Conservation (phyloP, 2,888 invertebrate genomes). For the Pandemis heparana region DNA sequence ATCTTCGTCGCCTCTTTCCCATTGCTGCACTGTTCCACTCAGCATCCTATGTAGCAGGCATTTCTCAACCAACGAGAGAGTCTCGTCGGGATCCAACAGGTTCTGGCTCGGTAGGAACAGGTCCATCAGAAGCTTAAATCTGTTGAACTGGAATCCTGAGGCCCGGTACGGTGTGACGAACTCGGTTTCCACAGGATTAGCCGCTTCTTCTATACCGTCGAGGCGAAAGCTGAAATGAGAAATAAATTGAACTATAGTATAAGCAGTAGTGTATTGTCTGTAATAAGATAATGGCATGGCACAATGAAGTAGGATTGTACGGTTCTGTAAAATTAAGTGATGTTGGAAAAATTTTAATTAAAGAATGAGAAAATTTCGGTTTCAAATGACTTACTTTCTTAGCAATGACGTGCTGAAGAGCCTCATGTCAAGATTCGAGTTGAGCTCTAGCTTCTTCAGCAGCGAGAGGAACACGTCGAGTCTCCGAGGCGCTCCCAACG, state of each 20-base stretch:
- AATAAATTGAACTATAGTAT: constrained; percentile 4
- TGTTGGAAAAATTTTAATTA: too few relatives aligned
- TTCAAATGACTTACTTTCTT: constrained; percentile 79
- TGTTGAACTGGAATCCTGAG: constrained; percentile 85
- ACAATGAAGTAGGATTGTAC: too few relatives aligned
- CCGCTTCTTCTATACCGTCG: constrained; percentile 86
- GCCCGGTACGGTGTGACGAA: constrained; percentile 85
- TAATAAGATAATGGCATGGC: too few relatives aligned
- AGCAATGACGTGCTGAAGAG: constrained; percentile 84
- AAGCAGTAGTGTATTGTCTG: too few relatives aligned
- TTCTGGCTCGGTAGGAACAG: constrained; percentile 84
- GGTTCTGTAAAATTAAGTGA: too few relatives aligned
- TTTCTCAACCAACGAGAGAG: constrained; percentile 75
- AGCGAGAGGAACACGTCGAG: constrained; percentile 87
- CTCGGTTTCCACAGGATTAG: constrained; percentile 75
- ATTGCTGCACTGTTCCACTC: constrained; percentile 85
- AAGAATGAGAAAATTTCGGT: too few relatives aligned
- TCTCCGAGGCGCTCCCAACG: constrained; percentile 82
- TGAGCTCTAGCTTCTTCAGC: constrained; percentile 86
- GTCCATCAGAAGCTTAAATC: constrained; percentile 86
- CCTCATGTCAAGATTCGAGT: constrained; percentile 83
- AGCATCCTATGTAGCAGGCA: constrained; percentile 84
- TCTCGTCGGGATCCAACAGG: constrained; percentile 67
- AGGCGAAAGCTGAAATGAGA: constrained; percentile 81
- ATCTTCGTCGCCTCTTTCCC: constrained; percentile 86